Conservation (phyloP, 2,113 vertebrate genomes). For the Phasianus colchicus region DNA sequence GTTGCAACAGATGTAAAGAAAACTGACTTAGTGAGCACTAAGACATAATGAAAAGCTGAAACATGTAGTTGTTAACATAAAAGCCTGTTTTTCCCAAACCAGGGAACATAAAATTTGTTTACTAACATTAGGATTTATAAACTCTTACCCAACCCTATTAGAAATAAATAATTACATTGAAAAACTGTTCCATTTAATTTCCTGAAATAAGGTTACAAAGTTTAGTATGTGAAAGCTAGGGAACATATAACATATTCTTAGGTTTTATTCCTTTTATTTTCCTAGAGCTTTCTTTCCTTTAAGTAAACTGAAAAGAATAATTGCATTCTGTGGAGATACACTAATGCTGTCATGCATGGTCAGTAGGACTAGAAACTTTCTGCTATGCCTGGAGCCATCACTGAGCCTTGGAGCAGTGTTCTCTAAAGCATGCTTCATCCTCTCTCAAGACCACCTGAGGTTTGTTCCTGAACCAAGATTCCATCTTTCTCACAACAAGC, state of each 20-base stretch:
- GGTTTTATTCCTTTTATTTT: neutral
- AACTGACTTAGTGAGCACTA: neutral
- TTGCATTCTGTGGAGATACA: neutral
- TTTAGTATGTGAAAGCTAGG: neutral
- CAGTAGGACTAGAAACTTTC: neutral
- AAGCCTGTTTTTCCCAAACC: neutral
- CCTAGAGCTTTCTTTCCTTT: neutral
- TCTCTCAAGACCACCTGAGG: neutral
- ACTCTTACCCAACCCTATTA: conserved; percentile 9
- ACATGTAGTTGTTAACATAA: neutral
- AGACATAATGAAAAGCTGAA: neutral
- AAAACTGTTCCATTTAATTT: conserved; percentile 45
- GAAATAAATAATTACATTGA: conserved; percentile 23
- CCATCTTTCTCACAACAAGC: neutral
- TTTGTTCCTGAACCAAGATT: neutral
- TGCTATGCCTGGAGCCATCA: too few relatives aligned
- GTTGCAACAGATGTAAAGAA: conserved; percentile 37
- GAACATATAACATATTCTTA: neutral
- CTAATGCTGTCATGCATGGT: neutral
- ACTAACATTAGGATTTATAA: conserved; percentile 18
- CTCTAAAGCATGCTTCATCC: neutral
- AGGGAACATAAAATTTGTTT: conserved; percentile 16
- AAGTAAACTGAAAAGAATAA: neutral
- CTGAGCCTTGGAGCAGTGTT: neutral
- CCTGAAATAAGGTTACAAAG: neutral